These are phyloP conservation scores for mouse (Mus musculus) DNA, from an alignment of 2,113 vertebrate species.

Conservation along the genomic window GRCm39 chr7:90093001-90093500, in stretches of 20 bases:
- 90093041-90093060: conserved; percentile 97
- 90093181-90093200: conserved; percentile 86
- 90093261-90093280: conserved; percentile 95
- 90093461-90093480: conserved; percentile 89
- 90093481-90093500: conserved; percentile 99
- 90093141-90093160: conserved; percentile 93
- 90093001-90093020: conserved; percentile 95
- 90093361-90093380: conserved; percentile 86
- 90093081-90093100: conserved; percentile 95
- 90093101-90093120: conserved; percentile 96
- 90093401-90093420: conserved; percentile 83
- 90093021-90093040: conserved; percentile 96
- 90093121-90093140: conserved; percentile 89
- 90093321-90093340: conserved; percentile 80
- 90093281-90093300: conserved; percentile 96
- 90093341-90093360: conserved; percentile 84
- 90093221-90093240: conserved; percentile 96
- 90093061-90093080: conserved; percentile 94
- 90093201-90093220: conserved; percentile 94
- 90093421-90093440: conserved; percentile 84
- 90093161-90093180: conserved; percentile 88
- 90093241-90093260: conserved; percentile 99
- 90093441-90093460: conserved; percentile 90
- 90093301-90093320: conserved; percentile 94
- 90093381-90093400: conserved; percentile 87